A percentile compares a stretch with the other conserved stretches of the same genome.
Conservation (phyloP, 2,797 vertebrate genomes). For the Mus caroli region DNA sequence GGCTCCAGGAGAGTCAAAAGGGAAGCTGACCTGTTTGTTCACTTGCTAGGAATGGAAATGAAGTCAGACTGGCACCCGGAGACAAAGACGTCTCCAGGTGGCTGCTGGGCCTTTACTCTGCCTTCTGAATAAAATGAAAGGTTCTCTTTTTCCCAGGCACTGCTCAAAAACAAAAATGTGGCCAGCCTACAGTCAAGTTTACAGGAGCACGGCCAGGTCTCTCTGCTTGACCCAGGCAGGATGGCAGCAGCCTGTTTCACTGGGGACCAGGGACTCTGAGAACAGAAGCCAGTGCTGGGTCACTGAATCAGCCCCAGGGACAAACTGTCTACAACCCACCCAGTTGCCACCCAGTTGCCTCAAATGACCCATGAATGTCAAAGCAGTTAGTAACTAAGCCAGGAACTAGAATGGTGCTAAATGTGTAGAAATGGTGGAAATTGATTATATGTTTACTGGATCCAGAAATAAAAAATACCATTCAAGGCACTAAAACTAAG, state of each 20-base stretch:
- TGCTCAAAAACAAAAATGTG: slow-evolving; percentile 58
- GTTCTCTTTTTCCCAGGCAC: slow-evolving; percentile 44
- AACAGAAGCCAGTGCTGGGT: slow-evolving; percentile 33
- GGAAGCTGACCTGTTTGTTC: background rate
- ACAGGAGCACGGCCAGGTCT: slow-evolving; percentile 52
- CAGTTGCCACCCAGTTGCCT: slow-evolving; percentile 47
- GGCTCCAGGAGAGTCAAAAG: background rate
- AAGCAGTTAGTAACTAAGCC: background rate
- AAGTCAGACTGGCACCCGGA: background rate
- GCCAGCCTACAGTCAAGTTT: slow-evolving; percentile 7
- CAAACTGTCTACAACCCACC: background rate
- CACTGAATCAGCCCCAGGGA: slow-evolving; percentile 21
- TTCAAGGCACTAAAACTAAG: background rate
- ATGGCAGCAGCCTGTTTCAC: background rate
- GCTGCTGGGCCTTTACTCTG: slow-evolving; percentile 32
- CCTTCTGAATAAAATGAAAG: slow-evolving; percentile 72
- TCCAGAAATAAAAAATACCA: slow-evolving; percentile 57
- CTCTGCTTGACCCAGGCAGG: slow-evolving; percentile 53
- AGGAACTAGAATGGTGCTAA: background rate
- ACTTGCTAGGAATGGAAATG: background rate
- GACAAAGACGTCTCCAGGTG: slow-evolving; percentile 49
- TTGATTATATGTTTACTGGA: slow-evolving; percentile 15
- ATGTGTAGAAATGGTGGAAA: background rate
- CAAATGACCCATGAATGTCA: slow-evolving; percentile 47
- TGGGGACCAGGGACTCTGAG: slow-evolving; percentile 18